Conservation (phyloP, 2,113 vertebrate genomes). For the Ctenomys sociabilis region DNA sequence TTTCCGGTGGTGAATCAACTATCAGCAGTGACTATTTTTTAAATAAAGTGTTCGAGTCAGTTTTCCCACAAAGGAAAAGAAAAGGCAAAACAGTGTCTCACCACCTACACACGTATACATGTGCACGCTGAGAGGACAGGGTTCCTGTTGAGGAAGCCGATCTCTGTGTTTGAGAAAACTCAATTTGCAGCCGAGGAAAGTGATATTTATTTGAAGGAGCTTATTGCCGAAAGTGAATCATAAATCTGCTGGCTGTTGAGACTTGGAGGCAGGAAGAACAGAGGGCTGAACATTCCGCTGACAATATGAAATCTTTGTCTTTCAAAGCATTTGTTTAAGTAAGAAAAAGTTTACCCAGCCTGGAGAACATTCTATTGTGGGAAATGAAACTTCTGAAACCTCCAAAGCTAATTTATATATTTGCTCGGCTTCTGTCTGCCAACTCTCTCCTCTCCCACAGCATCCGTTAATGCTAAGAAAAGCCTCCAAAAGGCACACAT, state of each 20-base stretch:
- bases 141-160: conserved; percentile 57
- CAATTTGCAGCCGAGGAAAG: conserved; percentile 74
- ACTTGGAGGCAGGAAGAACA: conserved; percentile 74
- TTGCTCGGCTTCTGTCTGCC: conserved; percentile 71
- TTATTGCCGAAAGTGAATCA: conserved; percentile 78
- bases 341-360: conserved; percentile 78
- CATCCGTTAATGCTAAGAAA: conserved; percentile 81
- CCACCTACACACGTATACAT: neutral
- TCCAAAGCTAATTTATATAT: conserved; percentile 82
- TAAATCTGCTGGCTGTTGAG: conserved; percentile 77
- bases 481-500: conserved; percentile 75
- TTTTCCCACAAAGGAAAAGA: neutral
- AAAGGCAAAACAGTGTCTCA: neutral
- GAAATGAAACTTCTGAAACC: conserved; percentile 75
- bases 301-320: conserved; percentile 78
- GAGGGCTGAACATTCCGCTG: conserved; percentile 64
- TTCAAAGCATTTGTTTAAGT: conserved; percentile 76
- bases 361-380: conserved; percentile 65
- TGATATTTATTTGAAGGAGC: conserved; percentile 79
- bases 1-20: neutral
- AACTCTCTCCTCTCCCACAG: conserved; percentile 79
- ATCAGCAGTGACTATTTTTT: neutral
- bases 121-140: conserved; percentile 36
- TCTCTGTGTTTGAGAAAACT: conserved; percentile 71
- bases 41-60: neutral